Evolutionary conservation across 2,113 vertebrate genomes (phyloP).

Genomic region (Cranoglanis bouderius): DNA sequence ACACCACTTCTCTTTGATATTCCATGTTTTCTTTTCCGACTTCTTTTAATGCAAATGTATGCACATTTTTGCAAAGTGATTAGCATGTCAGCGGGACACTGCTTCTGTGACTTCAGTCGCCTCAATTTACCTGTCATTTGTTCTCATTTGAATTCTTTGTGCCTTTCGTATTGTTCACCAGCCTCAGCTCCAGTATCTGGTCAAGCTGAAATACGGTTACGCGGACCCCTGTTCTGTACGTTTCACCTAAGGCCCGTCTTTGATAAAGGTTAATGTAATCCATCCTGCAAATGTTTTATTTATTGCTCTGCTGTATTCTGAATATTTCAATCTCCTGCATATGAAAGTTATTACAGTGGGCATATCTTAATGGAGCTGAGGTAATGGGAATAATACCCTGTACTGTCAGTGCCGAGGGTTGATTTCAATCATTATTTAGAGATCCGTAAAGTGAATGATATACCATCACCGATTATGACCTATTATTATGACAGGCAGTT

Average conservation of each 20-base stretch:
- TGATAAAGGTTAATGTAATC: slow-evolving; percentile 66
- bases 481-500: slow-evolving; percentile 54
- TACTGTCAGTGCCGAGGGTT: slow-evolving; percentile 54
- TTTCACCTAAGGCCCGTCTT: slow-evolving; percentile 49
- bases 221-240: slow-evolving; percentile 6
- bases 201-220: slow-evolving; percentile 4
- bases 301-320: slow-evolving; percentile 57
- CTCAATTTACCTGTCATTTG: slow-evolving; percentile 47
- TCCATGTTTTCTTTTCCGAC: not conserved
- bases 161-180: not conserved
- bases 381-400: slow-evolving; percentile 55
- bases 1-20: slow-evolving; percentile 27
- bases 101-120: slow-evolving; percentile 18
- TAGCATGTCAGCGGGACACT: slow-evolving; percentile 43
- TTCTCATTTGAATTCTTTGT: slow-evolving; percentile 40
- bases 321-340: slow-evolving; percentile 62
- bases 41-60: slow-evolving; percentile 46
- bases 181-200: not conserved
- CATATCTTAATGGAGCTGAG: slow-evolving; percentile 61
- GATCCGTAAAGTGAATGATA: slow-evolving; percentile 64
- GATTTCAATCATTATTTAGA: slow-evolving; percentile 64
- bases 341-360: slow-evolving; percentile 46
- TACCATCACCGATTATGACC: slow-evolving; percentile 61
- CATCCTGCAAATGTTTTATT: slow-evolving; percentile 62
- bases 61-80: slow-evolving; percentile 39